Evolutionary conservation across 2,888 invertebrate species (phyloP).

Genomic region (Athetis lepigone): DNA sequence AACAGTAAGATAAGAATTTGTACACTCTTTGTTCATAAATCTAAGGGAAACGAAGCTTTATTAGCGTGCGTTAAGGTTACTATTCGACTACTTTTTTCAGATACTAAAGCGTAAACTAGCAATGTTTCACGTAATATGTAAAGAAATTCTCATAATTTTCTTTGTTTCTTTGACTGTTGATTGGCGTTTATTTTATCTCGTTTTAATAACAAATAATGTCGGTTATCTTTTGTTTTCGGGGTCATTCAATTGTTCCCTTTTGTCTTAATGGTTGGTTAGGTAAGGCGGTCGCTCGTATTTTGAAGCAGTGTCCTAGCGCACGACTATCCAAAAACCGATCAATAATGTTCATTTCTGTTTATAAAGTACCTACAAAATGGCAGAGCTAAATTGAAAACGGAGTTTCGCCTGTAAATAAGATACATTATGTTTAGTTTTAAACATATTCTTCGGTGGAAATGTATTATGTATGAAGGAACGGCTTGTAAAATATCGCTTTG

Average conservation of each 20-base stretch:
- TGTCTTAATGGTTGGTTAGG: slow-evolving; percentile 33
- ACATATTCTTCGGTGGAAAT: slow-evolving; percentile 68
- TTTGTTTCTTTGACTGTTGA: slow-evolving; percentile 56
- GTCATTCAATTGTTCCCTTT: slow-evolving; percentile 26
- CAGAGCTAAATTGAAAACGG: slow-evolving; percentile 29
- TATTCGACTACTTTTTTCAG: slow-evolving; percentile 31
- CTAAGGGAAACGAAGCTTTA: slow-evolving; percentile 44
- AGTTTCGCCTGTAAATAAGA: slow-evolving; percentile 61
- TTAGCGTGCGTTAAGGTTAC: slow-evolving; percentile 37
- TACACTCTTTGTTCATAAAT: slow-evolving; percentile 44
- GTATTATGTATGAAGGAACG: slow-evolving; percentile 74
- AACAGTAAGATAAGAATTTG: slow-evolving; percentile 53
- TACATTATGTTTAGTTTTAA: slow-evolving; percentile 65
- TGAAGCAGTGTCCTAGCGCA: slow-evolving; percentile 31
- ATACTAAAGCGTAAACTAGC: slow-evolving; percentile 47
- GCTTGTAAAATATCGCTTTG: slow-evolving; percentile 81
- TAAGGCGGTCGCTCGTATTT: slow-evolving; percentile 11
- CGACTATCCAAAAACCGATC: slow-evolving; percentile 46
- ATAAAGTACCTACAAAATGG: slow-evolving; percentile 30
- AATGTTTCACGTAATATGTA: slow-evolving; percentile 56
- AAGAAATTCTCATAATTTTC: slow-evolving; percentile 58
- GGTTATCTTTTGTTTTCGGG: slow-evolving; percentile 25
- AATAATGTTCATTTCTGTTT: slow-evolving; percentile 36
- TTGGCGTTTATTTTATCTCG: slow-evolving; percentile 52
- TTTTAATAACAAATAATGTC: slow-evolving; percentile 36